Evolutionary conservation across 2,797 vertebrate genomes (phyloP).

Genomic region (Ciconia nigra): DNA sequence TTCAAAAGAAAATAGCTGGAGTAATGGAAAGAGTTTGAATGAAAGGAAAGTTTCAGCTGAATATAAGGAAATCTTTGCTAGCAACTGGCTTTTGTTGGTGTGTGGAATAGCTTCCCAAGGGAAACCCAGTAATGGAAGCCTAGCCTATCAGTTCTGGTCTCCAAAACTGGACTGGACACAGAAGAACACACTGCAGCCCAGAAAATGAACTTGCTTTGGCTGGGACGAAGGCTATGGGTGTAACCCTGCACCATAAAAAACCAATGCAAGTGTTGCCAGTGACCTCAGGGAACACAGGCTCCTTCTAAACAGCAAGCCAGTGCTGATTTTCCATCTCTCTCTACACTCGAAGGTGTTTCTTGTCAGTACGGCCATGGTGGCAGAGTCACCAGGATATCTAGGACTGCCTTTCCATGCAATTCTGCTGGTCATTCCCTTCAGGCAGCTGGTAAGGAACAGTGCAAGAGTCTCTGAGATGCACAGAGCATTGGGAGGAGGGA

Average conservation of each 20-base stretch:
- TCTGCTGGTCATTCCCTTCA: background rate
- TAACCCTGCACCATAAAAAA: background rate
- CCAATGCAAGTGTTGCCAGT: background rate
- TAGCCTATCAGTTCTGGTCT: background rate
- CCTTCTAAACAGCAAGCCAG: background rate
- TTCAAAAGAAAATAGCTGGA: background rate
- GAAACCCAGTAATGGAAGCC: background rate
- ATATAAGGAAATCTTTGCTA: background rate
- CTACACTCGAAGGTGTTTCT: background rate
- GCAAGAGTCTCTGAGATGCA: background rate
- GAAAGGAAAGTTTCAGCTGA: background rate
- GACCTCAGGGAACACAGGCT: background rate
- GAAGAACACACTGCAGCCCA: background rate
- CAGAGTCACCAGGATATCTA: background rate
- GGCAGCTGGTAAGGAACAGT: background rate
- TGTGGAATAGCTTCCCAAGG: background rate
- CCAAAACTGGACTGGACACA: background rate
- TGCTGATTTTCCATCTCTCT: background rate
- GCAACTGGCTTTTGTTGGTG: background rate
- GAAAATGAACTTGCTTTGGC: background rate
- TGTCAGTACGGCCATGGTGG: background rate
- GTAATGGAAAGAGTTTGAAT: background rate
- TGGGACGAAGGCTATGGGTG: background rate
- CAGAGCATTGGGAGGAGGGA: background rate
- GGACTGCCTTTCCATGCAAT: background rate